Base-by-base conservation (phyloP, 2,113 vertebrate species). In the Heterotilapia buettikoferi region DNA sequence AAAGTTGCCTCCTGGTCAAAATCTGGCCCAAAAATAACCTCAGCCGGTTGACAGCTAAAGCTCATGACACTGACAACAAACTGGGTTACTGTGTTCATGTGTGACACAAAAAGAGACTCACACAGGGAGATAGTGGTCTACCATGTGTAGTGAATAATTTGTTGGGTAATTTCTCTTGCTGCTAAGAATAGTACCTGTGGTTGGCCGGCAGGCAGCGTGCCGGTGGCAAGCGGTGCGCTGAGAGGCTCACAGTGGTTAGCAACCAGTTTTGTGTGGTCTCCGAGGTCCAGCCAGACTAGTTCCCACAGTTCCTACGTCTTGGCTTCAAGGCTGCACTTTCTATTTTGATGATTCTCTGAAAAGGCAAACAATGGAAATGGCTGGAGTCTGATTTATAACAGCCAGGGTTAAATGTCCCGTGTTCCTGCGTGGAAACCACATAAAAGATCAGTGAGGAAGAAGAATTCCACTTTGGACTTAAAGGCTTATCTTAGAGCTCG, bases 101-200 rank as follows among this genome's bases (percentile, higher is more conserved):
- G 6, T 33, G 54, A 52, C 11, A 43, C 38, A 66, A 61, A 86
- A 14, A 29, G 19, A 76, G 11, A 40, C 11, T 16, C 54, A 47
- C 24, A 52, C 24, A n/a, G n/a, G 40, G 13, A 54, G 76, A 83
- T 45, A n/a, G 19, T 8, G 53, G 54, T 38, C 11, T 4, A 4
- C 71, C 82, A 68, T 86, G 86, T 89, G 57, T 56, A 21, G 82
- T 87, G 87, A 92, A 94, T 92, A 54, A 93, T 95, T 93, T 93
- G 85, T 73, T 68, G 54, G 86, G 82, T 93, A 86, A 95, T 92
- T 92, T 93, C 66, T 91, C 79, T 88, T 84, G 16, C 33, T 83
- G 86, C 90, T 96, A 90, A 94, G 92, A 95, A 96, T 89, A 94
- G 92, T 21, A 92, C 89, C 90, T 93, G 87, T 43, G 84, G 91